A percentile compares a stretch with the other conserved stretches of the same genome.
Evolutionary conservation across 2,797 vertebrate genomes (phyloP).

Genomic region (Diplodus puntazzo): DNA sequence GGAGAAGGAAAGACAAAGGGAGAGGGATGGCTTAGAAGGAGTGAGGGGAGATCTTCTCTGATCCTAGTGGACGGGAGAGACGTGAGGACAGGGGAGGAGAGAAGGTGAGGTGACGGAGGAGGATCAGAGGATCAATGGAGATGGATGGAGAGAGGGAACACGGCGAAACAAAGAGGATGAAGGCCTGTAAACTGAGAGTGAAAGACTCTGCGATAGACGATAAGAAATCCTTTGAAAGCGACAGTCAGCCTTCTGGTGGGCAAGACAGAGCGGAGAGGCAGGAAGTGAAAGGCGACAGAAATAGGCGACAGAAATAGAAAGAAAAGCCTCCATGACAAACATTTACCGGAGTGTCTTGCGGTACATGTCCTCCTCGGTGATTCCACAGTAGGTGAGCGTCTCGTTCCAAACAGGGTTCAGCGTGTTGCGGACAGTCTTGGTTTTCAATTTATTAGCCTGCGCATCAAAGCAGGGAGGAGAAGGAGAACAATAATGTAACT

Average conservation of each 20-base stretch:
- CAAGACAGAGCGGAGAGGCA: constrained; percentile 1
- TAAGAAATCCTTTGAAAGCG: constrained; percentile 61
- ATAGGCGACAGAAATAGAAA: constrained; percentile 59
- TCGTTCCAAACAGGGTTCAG: constrained; percentile 94
- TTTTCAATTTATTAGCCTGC: constrained; percentile 95
- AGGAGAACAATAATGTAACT: constrained; percentile 13
- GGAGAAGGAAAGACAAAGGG: constrained; percentile 50
- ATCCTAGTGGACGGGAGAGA: constrained; percentile 51
- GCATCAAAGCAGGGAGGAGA: constrained; percentile 21
- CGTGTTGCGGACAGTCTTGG: constrained; percentile 92
- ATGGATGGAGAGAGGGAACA: constrained; percentile 17
- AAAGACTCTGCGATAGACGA: constrained; percentile 39
- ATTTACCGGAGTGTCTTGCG: constrained; percentile 92
- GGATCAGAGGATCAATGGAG: constrained; percentile 40
- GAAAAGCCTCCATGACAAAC: constrained; percentile 23
- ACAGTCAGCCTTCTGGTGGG: constrained; percentile 16
- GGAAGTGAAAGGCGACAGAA: constrained; percentile 44
- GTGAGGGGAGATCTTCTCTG: constrained; percentile 49
- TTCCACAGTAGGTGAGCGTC: constrained; percentile 90
- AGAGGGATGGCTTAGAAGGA: constrained; percentile 20
- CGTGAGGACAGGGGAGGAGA: constrained; percentile 17
- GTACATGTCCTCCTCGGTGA: constrained; percentile 92
- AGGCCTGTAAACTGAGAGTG: constrained; percentile 24
- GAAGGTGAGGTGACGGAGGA: constrained; percentile 39
- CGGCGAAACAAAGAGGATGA: constrained; percentile 27